phyloP scores from a whole-genome alignment of 1,140 invertebrate genomes.

The Heliconius nattereri region DNA sequence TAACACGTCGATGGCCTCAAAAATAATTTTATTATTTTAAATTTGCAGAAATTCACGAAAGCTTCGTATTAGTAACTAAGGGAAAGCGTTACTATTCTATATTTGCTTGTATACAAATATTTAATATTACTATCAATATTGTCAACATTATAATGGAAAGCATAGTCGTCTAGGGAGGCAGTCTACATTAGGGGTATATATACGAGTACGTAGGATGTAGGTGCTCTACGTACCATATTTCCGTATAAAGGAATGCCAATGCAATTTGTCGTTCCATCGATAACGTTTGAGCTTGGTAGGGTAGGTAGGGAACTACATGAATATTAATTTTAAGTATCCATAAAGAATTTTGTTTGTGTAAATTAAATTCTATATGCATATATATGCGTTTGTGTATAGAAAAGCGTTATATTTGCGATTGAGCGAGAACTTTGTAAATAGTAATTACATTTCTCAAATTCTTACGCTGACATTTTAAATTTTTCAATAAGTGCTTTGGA shows the following conservation, averaged over 20 bases:
- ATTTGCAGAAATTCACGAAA: no score
- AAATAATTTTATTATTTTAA: no score
- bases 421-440: no score
- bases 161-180: not conserved
- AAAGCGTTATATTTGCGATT: no score
- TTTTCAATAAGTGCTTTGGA: no score
- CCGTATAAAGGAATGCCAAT: constrained; percentile 6
- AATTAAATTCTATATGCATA: not conserved
- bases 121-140: not conserved
- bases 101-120: not conserved
- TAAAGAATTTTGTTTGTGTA: not conserved
- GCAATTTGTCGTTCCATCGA: not conserved
- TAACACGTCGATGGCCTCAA: no score
- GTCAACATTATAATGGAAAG: not conserved
- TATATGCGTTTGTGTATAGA: not conserved
- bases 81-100: no score
- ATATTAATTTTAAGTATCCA: not conserved
- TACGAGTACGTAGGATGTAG: not conserved
- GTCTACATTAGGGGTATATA: not conserved
- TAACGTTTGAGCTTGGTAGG: not conserved
- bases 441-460: no score
- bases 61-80: no score
- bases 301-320: not conserved
- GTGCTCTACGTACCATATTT: constrained; percentile 3
- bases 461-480: no score